A percentile compares a stretch with the other conserved stretches of the same genome.
Evolutionary conservation across 2,797 vertebrate species (phyloP).

Genomic region (Xenops minutus): DNA sequence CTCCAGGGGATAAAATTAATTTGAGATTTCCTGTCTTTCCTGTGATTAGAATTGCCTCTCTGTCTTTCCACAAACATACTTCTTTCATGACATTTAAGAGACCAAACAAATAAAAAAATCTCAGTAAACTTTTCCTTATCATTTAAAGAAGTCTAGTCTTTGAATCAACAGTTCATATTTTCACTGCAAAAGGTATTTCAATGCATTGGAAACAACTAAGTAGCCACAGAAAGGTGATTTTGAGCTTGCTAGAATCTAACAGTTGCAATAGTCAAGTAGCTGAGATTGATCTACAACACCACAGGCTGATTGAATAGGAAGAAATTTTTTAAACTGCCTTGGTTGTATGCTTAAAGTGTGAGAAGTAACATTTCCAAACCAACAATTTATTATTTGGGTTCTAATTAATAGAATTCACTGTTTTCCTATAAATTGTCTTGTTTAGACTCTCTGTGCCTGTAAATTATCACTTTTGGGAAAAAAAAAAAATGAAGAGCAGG

Average conservation of each 20-base stretch:
- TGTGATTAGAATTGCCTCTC: background rate
- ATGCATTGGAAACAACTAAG: background rate
- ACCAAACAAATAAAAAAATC: background rate
- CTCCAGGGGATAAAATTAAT: background rate
- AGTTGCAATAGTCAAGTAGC: background rate
- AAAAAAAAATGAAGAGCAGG: background rate
- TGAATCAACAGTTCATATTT: background rate
- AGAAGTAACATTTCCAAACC: background rate
- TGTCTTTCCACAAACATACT: background rate
- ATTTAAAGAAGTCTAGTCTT: background rate
- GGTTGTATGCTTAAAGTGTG: background rate
- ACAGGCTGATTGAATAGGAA: background rate
- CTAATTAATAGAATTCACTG: background rate
- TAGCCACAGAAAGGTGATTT: background rate
- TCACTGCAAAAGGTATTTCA: background rate
- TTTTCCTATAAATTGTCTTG: background rate
- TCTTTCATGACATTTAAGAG: background rate
- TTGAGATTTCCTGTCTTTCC: constrained; percentile 1
- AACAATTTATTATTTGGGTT: background rate
- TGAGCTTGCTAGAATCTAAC: background rate
- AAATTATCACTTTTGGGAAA: background rate
- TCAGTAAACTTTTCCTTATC: background rate
- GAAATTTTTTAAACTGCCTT: background rate
- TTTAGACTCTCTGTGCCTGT: background rate
- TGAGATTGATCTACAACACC: background rate